A percentile compares a stretch with the other conserved stretches of the same genome.
Conservation (phyloP, 2,888 invertebrate species). For the Nomada flava region DNA sequence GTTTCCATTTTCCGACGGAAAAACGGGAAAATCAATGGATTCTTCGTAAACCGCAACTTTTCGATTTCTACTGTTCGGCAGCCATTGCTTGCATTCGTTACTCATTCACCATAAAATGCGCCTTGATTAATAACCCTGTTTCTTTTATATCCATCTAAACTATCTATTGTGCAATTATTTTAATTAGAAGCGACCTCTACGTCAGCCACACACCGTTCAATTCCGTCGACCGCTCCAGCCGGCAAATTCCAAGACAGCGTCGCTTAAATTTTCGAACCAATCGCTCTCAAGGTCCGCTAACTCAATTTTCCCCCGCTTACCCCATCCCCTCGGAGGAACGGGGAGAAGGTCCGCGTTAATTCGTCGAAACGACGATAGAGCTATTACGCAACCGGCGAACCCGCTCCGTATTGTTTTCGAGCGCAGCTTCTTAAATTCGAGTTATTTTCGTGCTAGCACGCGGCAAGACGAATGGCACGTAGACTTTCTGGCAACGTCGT, state of each 20-base stretch:
- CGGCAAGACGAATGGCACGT: slow-evolving; percentile 81
- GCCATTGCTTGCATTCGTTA: neutral
- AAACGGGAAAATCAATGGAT: slow-evolving; percentile 23
- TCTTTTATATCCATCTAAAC: neutral
- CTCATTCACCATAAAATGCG: too few species aligned
- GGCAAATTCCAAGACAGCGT: neutral
- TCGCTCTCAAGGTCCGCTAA: slow-evolving; percentile 1
- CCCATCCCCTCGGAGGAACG: neutral
- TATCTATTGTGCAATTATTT: too few species aligned
- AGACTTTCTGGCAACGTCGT: slow-evolving; percentile 71
- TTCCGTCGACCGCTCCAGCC: too few species aligned
- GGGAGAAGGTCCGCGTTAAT: slow-evolving; percentile 29
- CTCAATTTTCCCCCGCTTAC: neutral
- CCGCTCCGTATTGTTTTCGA: slow-evolving; percentile 80
- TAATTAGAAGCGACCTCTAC: too few species aligned
- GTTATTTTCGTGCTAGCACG: slow-evolving; percentile 81
- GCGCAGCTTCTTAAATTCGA: slow-evolving; percentile 81
- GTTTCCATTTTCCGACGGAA: slow-evolving; percentile 25
- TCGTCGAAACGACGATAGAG: slow-evolving; percentile 46
- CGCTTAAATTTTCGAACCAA: neutral
- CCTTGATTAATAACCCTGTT: too few species aligned
- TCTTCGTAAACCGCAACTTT: slow-evolving; percentile 24
- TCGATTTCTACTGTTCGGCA: slow-evolving; percentile 25
- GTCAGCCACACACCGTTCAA: neutral
- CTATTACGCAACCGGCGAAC: slow-evolving; percentile 73